These are phyloP conservation scores for Physocephala rufipes DNA, from an alignment of 2,888 invertebrate genomes.

Conservation along the genomic window DNA sequence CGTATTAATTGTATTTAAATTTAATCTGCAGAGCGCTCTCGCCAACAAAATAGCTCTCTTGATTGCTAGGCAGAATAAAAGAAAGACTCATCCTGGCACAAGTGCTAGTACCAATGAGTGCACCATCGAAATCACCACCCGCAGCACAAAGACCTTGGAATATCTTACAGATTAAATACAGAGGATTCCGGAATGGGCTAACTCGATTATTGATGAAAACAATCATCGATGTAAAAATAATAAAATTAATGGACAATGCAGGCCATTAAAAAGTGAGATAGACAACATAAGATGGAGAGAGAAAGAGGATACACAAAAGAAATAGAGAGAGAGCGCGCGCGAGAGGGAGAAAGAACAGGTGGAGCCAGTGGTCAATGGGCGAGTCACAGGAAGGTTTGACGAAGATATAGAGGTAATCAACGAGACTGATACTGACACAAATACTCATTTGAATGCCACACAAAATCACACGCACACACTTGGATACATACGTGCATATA, in stretches of 20 bases:
- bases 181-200: slow-evolving; percentile 7
- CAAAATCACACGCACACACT: no score
- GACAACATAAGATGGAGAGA: slow-evolving; percentile 38
- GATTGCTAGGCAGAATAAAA: slow-evolving; percentile 23
- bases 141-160: not conserved
- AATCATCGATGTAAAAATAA: slow-evolving; percentile 61
- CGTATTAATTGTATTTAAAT: slow-evolving; percentile 1
- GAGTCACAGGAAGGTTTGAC: not conserved
- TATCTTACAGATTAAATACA: not conserved
- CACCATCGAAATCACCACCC: not conserved
- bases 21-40: slow-evolving; percentile 2
- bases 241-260: slow-evolving; percentile 58
- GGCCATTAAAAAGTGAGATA: not conserved
- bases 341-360: slow-evolving; percentile 40
- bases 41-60: slow-evolving; percentile 19
- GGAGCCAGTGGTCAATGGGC: not conserved
- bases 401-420: not conserved
- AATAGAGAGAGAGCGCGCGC: slow-evolving; percentile 27
- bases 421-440: no score
- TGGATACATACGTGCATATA: no score
- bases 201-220: slow-evolving; percentile 43
- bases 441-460: no score
- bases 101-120: no score
- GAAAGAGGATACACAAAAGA: slow-evolving; percentile 39
- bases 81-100: slow-evolving; percentile 18